Evolutionary conservation across 2,797 vertebrate species (phyloP).

Genomic region (Xenops minutus): DNA sequence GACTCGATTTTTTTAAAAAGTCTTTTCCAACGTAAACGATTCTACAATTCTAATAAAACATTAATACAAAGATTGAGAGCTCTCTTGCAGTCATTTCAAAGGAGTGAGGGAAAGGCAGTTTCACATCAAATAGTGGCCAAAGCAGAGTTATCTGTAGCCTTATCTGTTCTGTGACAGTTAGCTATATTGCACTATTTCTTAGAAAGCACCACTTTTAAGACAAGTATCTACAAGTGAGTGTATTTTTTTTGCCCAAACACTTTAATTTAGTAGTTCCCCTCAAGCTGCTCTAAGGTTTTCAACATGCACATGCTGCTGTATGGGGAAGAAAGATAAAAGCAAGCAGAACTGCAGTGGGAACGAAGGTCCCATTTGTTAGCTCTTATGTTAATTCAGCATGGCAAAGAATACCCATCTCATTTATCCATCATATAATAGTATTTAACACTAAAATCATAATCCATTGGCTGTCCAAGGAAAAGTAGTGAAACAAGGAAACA

Average conservation of each 20-base stretch:
- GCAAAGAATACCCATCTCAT: background rate
- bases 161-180: background rate
- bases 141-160: background rate
- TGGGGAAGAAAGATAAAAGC: background rate
- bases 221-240: background rate
- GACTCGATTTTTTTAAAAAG: background rate
- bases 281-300: background rate
- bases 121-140: background rate
- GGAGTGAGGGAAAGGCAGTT: background rate
- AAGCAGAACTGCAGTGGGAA: background rate
- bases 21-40: background rate
- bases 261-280: background rate
- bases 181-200: background rate
- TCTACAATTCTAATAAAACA: background rate
- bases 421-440: background rate
- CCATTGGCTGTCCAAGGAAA: background rate
- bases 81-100: background rate
- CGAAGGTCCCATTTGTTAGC: background rate
- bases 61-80: background rate
- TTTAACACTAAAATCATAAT: background rate
- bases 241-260: background rate
- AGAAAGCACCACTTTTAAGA: background rate
- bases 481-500: background rate
- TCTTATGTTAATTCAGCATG: background rate
- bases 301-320: background rate